These are phyloP conservation scores for Eupithecia centaureata DNA, from an alignment of 2,888 invertebrate species.

Conservation along the genomic window DNA sequence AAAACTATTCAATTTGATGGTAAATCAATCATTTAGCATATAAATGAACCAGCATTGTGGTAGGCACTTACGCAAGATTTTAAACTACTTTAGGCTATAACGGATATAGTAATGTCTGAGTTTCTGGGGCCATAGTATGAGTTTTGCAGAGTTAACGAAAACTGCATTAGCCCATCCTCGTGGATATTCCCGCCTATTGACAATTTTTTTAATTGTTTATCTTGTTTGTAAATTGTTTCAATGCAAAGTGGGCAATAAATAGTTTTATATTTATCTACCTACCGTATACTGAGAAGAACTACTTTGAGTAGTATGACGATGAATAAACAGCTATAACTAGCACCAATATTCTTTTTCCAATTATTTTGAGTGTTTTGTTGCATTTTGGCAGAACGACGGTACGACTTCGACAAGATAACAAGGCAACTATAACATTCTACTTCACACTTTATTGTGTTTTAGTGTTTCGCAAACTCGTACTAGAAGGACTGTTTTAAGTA, in stretches of 20 bases:
- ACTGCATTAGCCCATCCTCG: background rate
- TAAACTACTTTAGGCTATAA: background rate
- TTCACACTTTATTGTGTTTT: background rate
- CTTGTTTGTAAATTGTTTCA: too few relatives aligned
- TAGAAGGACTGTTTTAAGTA: slow-evolving; percentile 18
- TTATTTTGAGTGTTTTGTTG: background rate
- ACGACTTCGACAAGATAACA: background rate
- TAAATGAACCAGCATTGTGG: slow-evolving; percentile 1
- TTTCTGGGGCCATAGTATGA: background rate
- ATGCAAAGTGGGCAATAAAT: too few relatives aligned
- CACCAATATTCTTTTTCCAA: background rate
- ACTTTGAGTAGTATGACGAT: background rate
- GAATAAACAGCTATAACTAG: background rate
- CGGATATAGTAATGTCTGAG: background rate
- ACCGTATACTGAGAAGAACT: background rate
- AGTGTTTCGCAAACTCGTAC: background rate
- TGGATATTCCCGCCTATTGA: too few relatives aligned
- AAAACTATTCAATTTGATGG: background rate
- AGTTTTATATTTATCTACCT: too few relatives aligned
- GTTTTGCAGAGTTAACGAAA: background rate
- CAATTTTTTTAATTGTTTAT: too few relatives aligned
- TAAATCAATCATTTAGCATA: background rate
- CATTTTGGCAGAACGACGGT: too few relatives aligned
- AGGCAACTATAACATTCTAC: background rate
- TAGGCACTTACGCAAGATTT: slow-evolving; percentile 2